Base-by-base conservation (phyloP, 1,140 invertebrate species). In the Drosophila sp. region DNA sequence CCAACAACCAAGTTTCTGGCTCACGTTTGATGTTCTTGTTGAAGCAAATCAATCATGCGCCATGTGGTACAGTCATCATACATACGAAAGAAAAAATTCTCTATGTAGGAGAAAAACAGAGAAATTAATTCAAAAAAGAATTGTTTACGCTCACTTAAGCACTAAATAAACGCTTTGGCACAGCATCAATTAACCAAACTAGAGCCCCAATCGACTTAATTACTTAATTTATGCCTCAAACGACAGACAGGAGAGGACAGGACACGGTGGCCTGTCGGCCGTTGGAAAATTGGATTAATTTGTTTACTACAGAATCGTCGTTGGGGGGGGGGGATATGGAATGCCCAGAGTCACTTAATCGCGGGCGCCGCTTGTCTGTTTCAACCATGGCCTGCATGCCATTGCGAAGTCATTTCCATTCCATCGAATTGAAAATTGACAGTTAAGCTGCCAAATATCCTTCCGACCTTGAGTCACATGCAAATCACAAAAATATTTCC, bases 151-250 rank as follows among this genome's bases (percentile, higher is more conserved):
- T 44, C 67, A 70, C 55, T 66, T 81, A 71, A 66, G 67, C 67
- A 64, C 76, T 86, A 68, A 64, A 75, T 87, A 80, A 87, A 83
- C 83, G 84, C 76, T 83, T 87, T 87, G 84, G 76, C 84, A 80
- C 79, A 79, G 76, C 67, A 67, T 79, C 83, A 83, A 87, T 87
- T 87, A 87, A 76, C 70, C 70, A 72, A 69, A 76, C 63, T 76
- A 72, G 75, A 41, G 40, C 32, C 50, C 35, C 56, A 70, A 60
- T 82, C 58, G 47, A 71, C 70, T 83, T 87, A 87, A 87, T 87
- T 87, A 83, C 84, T 89, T 89, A 80, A 87, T 89, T 87, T 89
- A 83, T 87, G 77, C 84, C 70, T 29, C 17, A 62, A 41, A 68
- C 65, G 38, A 47, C 27, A 61, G 29, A 32, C 57, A 47, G 17